These are phyloP conservation scores for Nerophis ophidion DNA, from an alignment of 2,113 vertebrate genomes.

Conservation along the genomic window DNA sequence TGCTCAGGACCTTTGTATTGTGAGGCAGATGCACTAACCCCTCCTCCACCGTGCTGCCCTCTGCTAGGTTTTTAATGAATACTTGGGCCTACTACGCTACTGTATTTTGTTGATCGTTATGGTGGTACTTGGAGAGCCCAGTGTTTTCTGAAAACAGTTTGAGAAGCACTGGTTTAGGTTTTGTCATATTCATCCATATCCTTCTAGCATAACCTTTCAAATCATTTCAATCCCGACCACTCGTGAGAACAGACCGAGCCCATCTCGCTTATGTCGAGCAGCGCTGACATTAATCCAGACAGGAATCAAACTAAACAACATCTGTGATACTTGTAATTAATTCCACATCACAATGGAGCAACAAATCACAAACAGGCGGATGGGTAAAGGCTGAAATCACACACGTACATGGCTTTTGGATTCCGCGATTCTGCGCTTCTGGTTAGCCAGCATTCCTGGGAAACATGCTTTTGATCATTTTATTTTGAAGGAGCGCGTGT, in stretches of 20 bases:
- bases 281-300: not conserved
- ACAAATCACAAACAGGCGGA: slow-evolving; percentile 18
- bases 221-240: not conserved
- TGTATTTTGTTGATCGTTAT: too few species aligned
- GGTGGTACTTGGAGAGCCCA: too few species aligned
- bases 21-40: too few species aligned
- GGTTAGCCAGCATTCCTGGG: slow-evolving; percentile 19
- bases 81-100: too few species aligned
- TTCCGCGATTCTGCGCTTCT: not conserved
- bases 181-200: not conserved
- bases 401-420: not conserved
- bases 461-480: slow-evolving; percentile 38
- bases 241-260: not conserved
- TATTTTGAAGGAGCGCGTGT: slow-evolving; percentile 12
- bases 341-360: slow-evolving; percentile 3
- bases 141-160: too few species aligned
- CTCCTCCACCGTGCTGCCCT: too few species aligned
- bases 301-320: slow-evolving; percentile 5
- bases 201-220: not conserved
- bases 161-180: not conserved
- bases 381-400: not conserved
- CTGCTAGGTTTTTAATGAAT: too few species aligned
- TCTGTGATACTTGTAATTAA: slow-evolving; percentile 10
- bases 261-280: not conserved
- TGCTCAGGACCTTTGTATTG: too few species aligned